Evolutionary conservation across 2,888 invertebrate species (phyloP), one percentile per base, ranked within the genome.

Genomic region (Agrenia bidenticulata): DNA sequence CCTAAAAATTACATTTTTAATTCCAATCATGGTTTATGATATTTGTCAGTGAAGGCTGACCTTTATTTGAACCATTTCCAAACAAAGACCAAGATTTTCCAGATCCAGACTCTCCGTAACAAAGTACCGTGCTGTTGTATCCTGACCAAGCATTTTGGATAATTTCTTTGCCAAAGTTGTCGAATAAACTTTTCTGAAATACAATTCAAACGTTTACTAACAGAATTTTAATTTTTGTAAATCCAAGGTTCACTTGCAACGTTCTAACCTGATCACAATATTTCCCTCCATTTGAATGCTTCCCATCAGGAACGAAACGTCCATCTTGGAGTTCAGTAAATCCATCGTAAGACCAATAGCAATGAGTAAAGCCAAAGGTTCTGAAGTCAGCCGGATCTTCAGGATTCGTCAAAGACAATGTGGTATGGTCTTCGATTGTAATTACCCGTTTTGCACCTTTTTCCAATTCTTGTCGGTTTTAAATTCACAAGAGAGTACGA

Each of bases 81-180:
- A 85, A 82, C 68, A 85, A 81, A 4, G 84, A 84, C 79, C 82
- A 85, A 67, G 83, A 83, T 77, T 85, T 85, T 1, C 85, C 85
- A 9, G 82, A 81, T 26, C 84, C 84, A 5, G 82, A 83, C 77
- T 84, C 84, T 37, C 85, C 85, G 69, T 85, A 85, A 2, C 84
- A 84, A 76, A 85, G 84, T 53, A 85, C 77, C 2, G 84, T 82
- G 2, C 83, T 81, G 76, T 85, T 85, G 78, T 82, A 84, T 1
- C 84, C 84, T 59, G 82, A 80, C 82, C 83, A 84, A 0, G 84
- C 83, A 77, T 85, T 84, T 24, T 80, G 79, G 63, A 85, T 75
- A 13, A 85, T 81, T 32, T 82, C 83, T 24, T 78, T 74, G 0
- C 85, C 85, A 26, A 85, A 77, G 70, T 84, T 83, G 54, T 81